These are phyloP conservation scores for Sylvilagus bachmani DNA, from an alignment of 2,113 vertebrate genomes.

Conservation along the genomic window DNA sequence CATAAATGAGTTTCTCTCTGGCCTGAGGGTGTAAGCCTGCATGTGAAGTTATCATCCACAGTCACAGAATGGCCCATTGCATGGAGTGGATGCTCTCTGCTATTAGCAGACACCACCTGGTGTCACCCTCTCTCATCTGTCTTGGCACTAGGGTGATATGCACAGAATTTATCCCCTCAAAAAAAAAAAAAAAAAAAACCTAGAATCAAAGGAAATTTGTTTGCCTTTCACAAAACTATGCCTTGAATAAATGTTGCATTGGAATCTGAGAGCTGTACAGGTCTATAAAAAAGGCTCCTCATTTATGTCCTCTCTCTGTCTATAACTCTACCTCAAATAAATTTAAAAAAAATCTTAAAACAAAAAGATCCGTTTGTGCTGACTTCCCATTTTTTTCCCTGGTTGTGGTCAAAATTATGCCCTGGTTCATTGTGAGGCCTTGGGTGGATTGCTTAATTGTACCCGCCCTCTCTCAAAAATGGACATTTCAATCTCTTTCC, in stretches of 20 bases:
- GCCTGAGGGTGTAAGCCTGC: neutral
- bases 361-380: too few relatives aligned
- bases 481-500: constrained; percentile 38
- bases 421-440: neutral
- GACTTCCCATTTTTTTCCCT: neutral
- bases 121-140: neutral
- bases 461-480: constrained; percentile 18
- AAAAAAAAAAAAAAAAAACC: neutral
- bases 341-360: too few relatives aligned
- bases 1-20: neutral
- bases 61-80: neutral
- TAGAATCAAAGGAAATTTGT: neutral
- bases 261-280: neutral
- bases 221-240: neutral
- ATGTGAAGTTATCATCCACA: neutral
- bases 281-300: neutral
- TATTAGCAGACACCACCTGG: neutral
- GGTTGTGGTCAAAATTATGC: constrained; percentile 49
- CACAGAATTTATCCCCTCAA: neutral
- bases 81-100: fast-evolving
- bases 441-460: neutral
- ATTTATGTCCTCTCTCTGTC: neutral
- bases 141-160: neutral
- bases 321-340: neutral
- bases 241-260: neutral